Conservation (phyloP, 2,797 vertebrate species). For the Mus minutoides region DNA sequence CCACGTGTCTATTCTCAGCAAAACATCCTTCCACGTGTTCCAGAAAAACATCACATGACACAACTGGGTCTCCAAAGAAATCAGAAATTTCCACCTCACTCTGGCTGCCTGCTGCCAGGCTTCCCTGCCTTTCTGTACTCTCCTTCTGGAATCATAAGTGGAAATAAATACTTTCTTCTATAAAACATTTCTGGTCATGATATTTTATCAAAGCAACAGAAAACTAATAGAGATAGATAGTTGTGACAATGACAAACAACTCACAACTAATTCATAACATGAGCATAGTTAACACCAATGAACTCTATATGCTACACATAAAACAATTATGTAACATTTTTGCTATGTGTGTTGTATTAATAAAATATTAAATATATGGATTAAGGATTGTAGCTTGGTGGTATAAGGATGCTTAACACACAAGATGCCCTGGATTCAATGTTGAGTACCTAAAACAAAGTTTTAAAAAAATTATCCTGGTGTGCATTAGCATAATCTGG, state of each 20-base stretch:
- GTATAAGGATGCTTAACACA: neutral
- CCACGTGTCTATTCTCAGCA: neutral
- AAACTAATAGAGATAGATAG: neutral
- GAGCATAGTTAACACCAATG: neutral
- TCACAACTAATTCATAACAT: neutral
- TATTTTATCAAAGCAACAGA: neutral
- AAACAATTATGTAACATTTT: neutral
- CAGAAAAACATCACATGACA: neutral
- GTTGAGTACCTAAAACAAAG: neutral
- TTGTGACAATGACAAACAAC: neutral
- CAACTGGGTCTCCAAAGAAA: neutral
- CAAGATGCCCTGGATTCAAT: neutral
- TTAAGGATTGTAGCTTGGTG: neutral
- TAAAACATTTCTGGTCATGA: neutral
- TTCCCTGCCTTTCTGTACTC: neutral
- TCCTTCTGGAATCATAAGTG: neutral
- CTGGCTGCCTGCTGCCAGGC: neutral
- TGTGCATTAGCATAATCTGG: neutral
- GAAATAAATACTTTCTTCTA: neutral
- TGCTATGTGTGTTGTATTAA: neutral
- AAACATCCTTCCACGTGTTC: neutral
- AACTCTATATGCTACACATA: too few relatives aligned
- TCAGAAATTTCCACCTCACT: neutral
- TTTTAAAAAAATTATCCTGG: neutral
- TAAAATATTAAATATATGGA: neutral